Conservation (phyloP, 2,113 vertebrate species). For the Melanerpes aurifrons region DNA sequence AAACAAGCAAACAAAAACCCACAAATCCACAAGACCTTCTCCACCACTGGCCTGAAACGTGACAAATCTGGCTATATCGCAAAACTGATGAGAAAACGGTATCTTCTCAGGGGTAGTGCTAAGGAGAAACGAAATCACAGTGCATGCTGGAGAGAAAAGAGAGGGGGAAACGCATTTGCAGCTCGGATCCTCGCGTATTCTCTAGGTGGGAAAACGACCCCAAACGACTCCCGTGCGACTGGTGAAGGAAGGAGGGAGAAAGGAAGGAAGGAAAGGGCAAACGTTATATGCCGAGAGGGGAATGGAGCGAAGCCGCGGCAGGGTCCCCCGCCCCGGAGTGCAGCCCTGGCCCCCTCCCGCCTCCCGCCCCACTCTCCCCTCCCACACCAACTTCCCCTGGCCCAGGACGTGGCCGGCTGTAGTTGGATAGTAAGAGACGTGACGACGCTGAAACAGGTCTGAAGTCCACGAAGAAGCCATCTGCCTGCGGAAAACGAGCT, state of each 20-base stretch:
- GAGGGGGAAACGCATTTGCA: fast-evolving
- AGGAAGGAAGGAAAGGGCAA: not conserved
- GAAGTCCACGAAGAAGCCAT: constrained; percentile 65
- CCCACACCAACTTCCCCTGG: constrained; percentile 10
- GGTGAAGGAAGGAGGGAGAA: not conserved
- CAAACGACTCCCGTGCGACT: not conserved
- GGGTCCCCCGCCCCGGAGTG: not conserved
- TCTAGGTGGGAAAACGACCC: not conserved
- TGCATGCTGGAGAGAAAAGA: not conserved
- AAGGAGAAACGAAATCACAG: not conserved
- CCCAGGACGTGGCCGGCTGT: constrained; percentile 43
- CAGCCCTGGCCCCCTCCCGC: not conserved
- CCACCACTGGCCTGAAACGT: not conserved
- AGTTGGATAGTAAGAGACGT: constrained; percentile 14
- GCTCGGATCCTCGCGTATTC: not conserved
- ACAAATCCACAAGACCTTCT: not conserved
- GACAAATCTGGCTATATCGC: not conserved
- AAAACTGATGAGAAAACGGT: not conserved
- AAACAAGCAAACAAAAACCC: not conserved
- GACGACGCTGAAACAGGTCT: constrained; percentile 34
- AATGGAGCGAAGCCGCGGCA: not conserved
- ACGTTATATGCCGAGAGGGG: not conserved
- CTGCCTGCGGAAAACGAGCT: not conserved
- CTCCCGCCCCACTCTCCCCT: not conserved
- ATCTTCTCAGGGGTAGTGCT: not conserved